Conservation (phyloP, 2,113 vertebrate species). For the Ahaetulla prasina region DNA sequence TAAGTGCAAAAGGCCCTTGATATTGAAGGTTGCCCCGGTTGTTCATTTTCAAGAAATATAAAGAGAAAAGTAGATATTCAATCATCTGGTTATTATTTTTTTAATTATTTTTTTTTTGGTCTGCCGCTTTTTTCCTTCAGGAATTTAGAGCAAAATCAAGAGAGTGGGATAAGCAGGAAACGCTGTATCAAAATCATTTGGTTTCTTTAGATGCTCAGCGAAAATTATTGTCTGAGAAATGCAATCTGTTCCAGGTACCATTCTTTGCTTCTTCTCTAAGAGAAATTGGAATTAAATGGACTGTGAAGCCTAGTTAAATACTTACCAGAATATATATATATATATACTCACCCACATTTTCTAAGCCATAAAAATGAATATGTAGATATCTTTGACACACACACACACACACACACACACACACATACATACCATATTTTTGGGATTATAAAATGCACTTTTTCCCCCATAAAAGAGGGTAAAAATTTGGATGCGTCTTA, state of each 20-base stretch:
- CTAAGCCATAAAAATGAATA: not conserved
- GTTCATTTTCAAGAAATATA: conserved; percentile 21
- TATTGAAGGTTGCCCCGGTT: not conserved
- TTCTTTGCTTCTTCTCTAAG: conserved; percentile 8
- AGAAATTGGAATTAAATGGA: conserved; percentile 6
- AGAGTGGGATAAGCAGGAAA: conserved; percentile 69
- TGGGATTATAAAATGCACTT: too few species aligned
- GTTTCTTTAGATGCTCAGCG: conserved; percentile 62
- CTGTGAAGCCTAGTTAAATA: conserved; percentile 4
- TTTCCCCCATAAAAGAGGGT: too few species aligned
- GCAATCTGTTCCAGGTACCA: conserved; percentile 71
- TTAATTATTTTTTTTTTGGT: not conserved
- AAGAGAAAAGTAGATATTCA: not conserved
- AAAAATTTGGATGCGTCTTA: too few species aligned
- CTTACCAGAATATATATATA: not conserved
- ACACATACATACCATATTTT: too few species aligned
- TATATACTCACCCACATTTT: not conserved
- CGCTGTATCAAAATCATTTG: conserved; percentile 60
- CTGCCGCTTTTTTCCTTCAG: conserved; percentile 51
- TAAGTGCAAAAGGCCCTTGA: not conserved
- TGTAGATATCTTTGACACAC: not conserved
- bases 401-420: too few species aligned
- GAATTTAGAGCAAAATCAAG: conserved; percentile 69
- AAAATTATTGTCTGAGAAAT: conserved; percentile 64
- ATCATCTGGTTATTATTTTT: conserved; percentile 1